Base-by-base conservation (phyloP, 1,140 invertebrate genomes). In the Pseudomyrmex sp. region DNA sequence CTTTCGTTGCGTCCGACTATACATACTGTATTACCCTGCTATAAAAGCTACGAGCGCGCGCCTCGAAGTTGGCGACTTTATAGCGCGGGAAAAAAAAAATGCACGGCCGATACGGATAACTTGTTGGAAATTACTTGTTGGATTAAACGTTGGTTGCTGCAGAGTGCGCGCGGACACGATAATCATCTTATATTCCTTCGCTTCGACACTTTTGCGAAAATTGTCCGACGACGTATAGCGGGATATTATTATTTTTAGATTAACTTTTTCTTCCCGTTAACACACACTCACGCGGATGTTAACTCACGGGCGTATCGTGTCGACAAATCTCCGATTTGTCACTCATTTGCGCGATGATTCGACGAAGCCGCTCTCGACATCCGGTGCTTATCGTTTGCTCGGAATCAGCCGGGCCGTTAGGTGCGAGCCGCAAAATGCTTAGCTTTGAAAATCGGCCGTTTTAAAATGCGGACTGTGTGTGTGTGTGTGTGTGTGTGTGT, bases 371-470 rank as follows among this genome's bases (percentile, higher is more conserved):
- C 63, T 63, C 69, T 69, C 35, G 26, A 3, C 26, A 3, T 26
- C 26, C 26, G 26, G 44, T 9, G 48, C 20, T 69, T 79, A 79
- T 69, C 75, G 18, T 26, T 13, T 13, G 35, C n/a, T 68, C 62
- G 44, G 18, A 54, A 80, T 80, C 66, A 46, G 54, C 35, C 44
- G 44, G 54, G 44, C 18, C 52, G 50, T 79, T 70, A 79, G n/a
- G n/a, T n/a, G 48, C 62, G 26, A 66, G 52, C 50, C 35, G 65
- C 44, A 35, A 70, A 69, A 79, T 26, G 35, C 76, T 79, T 79
- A 59, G 76, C 66, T 80, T 80, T 61, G 54, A 44, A 70, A 80
- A 72, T 72, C 23, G 61, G 18, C 61, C 74, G 54, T 70, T 59
- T 72, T 18, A 18, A 59, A 80, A 72, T 59, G 18, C 20, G 18